Base-by-base conservation (phyloP, 1,140 invertebrate genomes). In the Anoplolepis gracilipes region DNA sequence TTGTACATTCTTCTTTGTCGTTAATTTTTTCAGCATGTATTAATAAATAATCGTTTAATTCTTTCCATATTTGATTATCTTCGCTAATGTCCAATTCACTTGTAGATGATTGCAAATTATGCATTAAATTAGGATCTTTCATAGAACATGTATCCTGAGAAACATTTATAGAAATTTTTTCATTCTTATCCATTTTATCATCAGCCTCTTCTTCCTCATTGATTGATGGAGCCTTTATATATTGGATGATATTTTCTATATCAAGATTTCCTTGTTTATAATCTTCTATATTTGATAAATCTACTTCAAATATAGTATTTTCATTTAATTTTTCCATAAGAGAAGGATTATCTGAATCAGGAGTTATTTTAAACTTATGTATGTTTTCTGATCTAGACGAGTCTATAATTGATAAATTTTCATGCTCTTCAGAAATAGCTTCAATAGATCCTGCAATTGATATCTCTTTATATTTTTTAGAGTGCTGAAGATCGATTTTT, bases 261-360 rank as follows among this genome's bases (percentile, higher is more conserved):
- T 86, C 72, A 42, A 7, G 33, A 65, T 62, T 25, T 22, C 30
- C 85, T 85, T 86, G 46, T 65, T 86, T 22, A 49, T 88, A 36
- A 49, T 88, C 4, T n/a, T 79, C 25, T 10, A 89, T 2, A 67
- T 88, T 75, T 22, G 75, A 65, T 42, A 93, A 76, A 90, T 91
- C 84, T 55, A 92, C 49, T 64, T 84, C 22, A 81, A 93, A 92
- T 6, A 42, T 10, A 6, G 62, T 16, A 64, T 87, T 59, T 73
- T 90, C 28, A 79, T 93, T 93, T 28, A 90, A 53, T 77, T 88
- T 82, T 67, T 93, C 85, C 55, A 91, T 86, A 4, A 25, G 13
- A n/a, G 91, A 90, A 55, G 36, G 53, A 85, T 85, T 59, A 28
- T 86, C 46, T 6, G 70, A 33, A 7, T 55, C 19, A 49, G 5